Evolutionary conservation across 2,113 vertebrate genomes (phyloP), one percentile per base, ranked within the genome.

Genomic region (Pogona vitticeps): DNA sequence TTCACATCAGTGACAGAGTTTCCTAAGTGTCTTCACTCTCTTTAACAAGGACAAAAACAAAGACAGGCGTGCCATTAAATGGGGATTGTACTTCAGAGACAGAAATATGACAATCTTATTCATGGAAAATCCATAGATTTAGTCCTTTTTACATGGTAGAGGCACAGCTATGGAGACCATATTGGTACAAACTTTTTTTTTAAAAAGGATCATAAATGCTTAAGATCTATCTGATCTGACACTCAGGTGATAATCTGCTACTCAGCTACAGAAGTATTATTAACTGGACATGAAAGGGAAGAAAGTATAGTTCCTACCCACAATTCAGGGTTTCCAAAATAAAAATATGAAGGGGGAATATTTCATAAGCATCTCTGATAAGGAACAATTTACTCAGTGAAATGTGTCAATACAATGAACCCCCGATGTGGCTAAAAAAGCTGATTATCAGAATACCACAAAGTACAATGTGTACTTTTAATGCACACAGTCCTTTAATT

Each of bases 191-290:
- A 84, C 21, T 65, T 14, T 58, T 90, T 72, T 36, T 42, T 36
- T 42, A 86, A 91, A 17, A 21, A 83, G 89, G 33, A 79, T 88
- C 76, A 88, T 56, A 73, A 88, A 33, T 84, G 26, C n/a, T n/a
- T n/a, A n/a, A n/a, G n/a, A n/a, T n/a, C n/a, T n/a, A n/a, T n/a
- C n/a, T n/a, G n/a, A n/a, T n/a, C n/a, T n/a, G n/a, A n/a, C n/a
- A 6, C 17, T 84, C 71, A 89, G 67, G 81, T 85, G 83, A 76
- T 52, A 38, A 56, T 80, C 42, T 75, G 68, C 84, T 76, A 90
- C 2, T 15, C 70, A 36, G 46, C 88, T 79, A 38, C 88, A 93
- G 92, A 90, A 26, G 21, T 71, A 71, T 56, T 71, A 36, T 33
- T 56, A 71, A n/a, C n/a, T n/a, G n/a, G n/a, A 71, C 42, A 23